Conservation (phyloP, 2,888 invertebrate species). For the Polydesmus complanatus region DNA sequence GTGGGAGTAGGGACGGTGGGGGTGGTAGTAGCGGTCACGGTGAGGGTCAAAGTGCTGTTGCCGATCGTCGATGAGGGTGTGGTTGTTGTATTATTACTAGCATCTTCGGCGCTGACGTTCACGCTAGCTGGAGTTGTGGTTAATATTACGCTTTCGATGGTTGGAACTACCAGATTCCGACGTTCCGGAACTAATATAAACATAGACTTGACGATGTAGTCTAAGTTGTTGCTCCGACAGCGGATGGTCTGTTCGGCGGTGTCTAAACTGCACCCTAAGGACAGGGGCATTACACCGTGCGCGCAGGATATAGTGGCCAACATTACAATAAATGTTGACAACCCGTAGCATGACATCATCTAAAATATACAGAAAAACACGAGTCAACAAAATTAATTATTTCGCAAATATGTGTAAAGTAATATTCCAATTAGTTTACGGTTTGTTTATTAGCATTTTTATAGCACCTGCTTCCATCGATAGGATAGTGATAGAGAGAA, state of each 20-base stretch:
- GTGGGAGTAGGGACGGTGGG: background rate
- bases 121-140: background rate
- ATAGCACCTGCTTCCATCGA: background rate
- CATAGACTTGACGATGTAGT: conserved; percentile 12
- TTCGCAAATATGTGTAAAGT: background rate
- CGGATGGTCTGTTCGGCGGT: conserved; percentile 8
- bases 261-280: conserved; percentile 11
- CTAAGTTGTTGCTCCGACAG: conserved; percentile 14
- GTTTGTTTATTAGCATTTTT: background rate
- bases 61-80: background rate
- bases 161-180: background rate
- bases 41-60: background rate
- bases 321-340: background rate
- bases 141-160: background rate
- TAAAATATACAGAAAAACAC: background rate
- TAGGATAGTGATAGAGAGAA: background rate
- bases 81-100: background rate
- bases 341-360: background rate
- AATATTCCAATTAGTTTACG: background rate
- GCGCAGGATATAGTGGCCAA: background rate
- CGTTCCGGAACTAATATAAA: conserved; percentile 7
- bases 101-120: background rate
- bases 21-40: background rate
- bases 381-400: background rate
- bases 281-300: conserved; percentile 1